A percentile compares a stretch with the other conserved stretches of the same genome.
Conservation (phyloP, 2,113 vertebrate species). For the Arvicanthis niloticus region DNA sequence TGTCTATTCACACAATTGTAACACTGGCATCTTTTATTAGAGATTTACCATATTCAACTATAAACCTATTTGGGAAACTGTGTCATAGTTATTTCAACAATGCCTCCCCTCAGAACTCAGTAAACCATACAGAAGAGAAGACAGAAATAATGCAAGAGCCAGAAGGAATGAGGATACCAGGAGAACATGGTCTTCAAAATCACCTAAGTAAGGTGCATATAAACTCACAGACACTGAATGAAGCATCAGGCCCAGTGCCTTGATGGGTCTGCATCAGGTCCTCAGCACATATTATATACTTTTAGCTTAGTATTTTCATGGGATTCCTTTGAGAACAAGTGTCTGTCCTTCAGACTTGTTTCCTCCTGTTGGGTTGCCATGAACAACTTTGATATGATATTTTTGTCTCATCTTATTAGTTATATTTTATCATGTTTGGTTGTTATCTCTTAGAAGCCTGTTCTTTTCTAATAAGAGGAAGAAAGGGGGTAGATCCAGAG, state of each 20-base stretch:
- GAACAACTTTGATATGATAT: not conserved
- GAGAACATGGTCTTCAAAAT: not conserved
- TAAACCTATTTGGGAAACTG: not conserved
- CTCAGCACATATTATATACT: not conserved
- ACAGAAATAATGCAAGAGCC: not conserved
- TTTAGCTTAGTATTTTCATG: not conserved
- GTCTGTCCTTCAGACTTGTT: not conserved
- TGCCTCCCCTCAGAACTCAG: not conserved
- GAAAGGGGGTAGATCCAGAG: not conserved
- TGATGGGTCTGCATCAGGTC: not conserved
- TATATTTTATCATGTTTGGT: not conserved
- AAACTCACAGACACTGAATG: not conserved
- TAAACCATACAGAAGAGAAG: not conserved
- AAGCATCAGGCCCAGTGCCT: not conserved
- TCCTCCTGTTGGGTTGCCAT: not conserved
- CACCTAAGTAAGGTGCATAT: not conserved
- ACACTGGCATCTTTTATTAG: not conserved
- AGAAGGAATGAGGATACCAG: not conserved
- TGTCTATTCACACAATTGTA: not conserved
- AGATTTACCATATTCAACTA: not conserved
- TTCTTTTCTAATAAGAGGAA: not conserved
- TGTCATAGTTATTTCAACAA: conserved; percentile 5
- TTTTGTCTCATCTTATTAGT: not conserved
- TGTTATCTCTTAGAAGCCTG: not conserved
- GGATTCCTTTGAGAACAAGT: no score